A percentile compares a stretch with the other conserved stretches of the same genome.
These are phyloP conservation scores for Indicator indicator DNA, from an alignment of 2,113 vertebrate genomes.

Conservation along the genomic window DNA sequence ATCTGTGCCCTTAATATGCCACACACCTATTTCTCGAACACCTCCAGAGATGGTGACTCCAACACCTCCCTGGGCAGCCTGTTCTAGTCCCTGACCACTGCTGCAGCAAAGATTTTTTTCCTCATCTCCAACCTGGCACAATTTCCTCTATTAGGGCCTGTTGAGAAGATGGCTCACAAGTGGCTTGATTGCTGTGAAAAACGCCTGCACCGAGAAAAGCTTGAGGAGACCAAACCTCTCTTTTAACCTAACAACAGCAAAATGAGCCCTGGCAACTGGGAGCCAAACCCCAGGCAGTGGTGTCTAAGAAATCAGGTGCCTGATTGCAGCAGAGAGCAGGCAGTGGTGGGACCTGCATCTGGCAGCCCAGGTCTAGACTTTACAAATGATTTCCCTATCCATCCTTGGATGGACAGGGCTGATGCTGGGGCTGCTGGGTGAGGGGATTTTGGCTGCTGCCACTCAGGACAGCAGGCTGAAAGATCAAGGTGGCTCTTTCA, in stretches of 20 bases:
- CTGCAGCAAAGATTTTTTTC: no score
- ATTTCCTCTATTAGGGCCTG: slow-evolving; percentile 29
- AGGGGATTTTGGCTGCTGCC: not conserved
- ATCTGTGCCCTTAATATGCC: no score
- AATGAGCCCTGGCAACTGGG: not conserved
- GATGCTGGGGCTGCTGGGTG: not conserved
- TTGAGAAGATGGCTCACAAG: slow-evolving; percentile 40
- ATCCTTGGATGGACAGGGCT: no score
- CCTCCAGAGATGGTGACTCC: no score
- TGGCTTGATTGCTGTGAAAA: slow-evolving; percentile 1
- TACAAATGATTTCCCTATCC: not conserved
- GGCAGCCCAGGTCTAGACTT: not conserved
- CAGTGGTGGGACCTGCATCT: not conserved
- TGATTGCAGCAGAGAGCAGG: not conserved
- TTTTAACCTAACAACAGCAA: slow-evolving; percentile 18
- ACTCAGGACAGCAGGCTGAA: not conserved
- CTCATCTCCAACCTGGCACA: no score
- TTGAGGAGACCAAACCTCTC: slow-evolving; percentile 12
- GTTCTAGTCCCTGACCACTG: no score
- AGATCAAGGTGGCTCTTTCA: not conserved
- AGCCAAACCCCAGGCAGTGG: slow-evolving; percentile 1
- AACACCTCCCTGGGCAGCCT: no score
- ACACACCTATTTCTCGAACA: no score
- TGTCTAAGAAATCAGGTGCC: slow-evolving; percentile 1
- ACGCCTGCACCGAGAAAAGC: not conserved